phyloP scores from a whole-genome alignment of 2,888 invertebrate genomes.

The Saturnia japonica region DNA sequence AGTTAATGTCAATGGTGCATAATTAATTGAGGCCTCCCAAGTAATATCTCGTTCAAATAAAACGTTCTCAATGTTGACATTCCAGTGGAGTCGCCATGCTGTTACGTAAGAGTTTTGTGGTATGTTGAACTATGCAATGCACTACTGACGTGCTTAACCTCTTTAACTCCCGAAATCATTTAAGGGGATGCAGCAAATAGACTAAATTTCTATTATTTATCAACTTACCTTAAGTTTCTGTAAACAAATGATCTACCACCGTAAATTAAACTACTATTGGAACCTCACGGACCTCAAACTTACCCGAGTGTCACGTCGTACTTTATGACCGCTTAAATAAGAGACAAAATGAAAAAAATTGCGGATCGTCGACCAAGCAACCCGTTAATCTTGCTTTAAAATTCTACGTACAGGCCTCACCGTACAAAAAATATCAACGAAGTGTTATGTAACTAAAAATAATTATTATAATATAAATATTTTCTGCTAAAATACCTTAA shows the following conservation, averaged over 20 bases:
- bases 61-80: slow-evolving; percentile 43
- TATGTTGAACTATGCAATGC: slow-evolving; percentile 44
- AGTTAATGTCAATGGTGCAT: slow-evolving; percentile 57
- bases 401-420: neutral
- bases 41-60: slow-evolving; percentile 61
- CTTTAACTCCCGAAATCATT: neutral
- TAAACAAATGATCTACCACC: neutral
- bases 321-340: neutral
- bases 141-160: slow-evolving; percentile 20
- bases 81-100: slow-evolving; percentile 52
- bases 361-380: slow-evolving; percentile 27
- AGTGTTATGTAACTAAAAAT: neutral
- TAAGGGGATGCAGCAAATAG: neutral
- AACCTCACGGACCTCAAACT: neutral
- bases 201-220: neutral
- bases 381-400: slow-evolving; percentile 34
- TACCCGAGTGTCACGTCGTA: neutral
- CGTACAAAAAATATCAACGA: neutral
- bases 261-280: neutral
- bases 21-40: slow-evolving; percentile 68
- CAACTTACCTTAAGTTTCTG: neutral
- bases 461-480: neutral
- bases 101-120: slow-evolving; percentile 48
- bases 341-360: slow-evolving; percentile 21
- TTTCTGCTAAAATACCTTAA: neutral